phyloP scores from a whole-genome alignment of 2,113 vertebrate species.

The Nyctibius bracteatus region DNA sequence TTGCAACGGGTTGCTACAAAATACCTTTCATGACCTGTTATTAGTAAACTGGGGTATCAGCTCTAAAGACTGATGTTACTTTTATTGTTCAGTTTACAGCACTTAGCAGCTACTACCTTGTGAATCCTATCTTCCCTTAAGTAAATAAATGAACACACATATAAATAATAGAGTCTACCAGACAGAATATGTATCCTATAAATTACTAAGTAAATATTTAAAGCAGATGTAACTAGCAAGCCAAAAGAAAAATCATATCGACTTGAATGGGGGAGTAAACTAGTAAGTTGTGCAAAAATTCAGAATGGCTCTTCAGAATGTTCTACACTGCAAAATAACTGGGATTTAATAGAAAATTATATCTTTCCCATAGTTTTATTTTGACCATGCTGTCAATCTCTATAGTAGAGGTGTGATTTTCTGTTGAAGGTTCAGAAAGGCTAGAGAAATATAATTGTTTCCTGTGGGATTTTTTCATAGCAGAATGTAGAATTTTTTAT shows the following conservation, averaged over 20 bases:
- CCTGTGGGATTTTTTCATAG: conserved; percentile 6
- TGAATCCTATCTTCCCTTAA: neutral
- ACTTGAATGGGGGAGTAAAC: neutral
- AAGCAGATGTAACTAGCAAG: neutral
- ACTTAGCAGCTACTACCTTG: neutral
- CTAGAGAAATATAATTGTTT: conserved; percentile 38
- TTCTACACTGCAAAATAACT: neutral
- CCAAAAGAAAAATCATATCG: neutral
- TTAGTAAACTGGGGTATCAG: neutral
- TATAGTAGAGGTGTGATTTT: neutral
- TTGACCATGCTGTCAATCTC: neutral
- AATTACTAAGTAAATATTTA: neutral
- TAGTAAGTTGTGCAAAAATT: neutral
- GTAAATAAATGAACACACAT: neutral
- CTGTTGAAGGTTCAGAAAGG: neutral
- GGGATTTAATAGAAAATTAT: neutral
- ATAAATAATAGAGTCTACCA: neutral
- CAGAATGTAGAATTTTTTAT: neutral
- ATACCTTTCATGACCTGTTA: neutral
- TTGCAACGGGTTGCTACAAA: neutral
- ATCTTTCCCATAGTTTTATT: neutral
- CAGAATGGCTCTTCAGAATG: neutral
- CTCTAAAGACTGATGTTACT: neutral
- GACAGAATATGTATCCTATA: neutral
- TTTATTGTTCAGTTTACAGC: neutral